A percentile compares a stretch with the other conserved stretches of the same genome.
Conservation (phyloP, 2,888 invertebrate genomes). For the Thyatira batis region DNA sequence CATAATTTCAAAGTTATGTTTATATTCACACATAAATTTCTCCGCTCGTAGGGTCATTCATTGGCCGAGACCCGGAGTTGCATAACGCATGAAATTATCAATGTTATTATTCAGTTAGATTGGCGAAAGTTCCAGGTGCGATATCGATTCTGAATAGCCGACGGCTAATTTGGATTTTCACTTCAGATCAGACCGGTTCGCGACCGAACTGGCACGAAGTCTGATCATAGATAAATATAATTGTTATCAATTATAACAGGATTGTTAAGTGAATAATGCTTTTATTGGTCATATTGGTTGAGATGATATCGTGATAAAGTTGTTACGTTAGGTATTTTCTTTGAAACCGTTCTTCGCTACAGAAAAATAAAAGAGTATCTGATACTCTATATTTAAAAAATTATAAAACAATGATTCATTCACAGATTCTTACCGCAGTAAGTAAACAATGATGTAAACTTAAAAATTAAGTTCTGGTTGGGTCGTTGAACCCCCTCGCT, state of each 20-base stretch:
- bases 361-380: background rate
- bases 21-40: constrained; percentile 33
- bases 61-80: constrained; percentile 72
- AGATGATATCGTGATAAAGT: no score
- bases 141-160: constrained; percentile 31
- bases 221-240: background rate
- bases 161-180: constrained; percentile 62
- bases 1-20: background rate
- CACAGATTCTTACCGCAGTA: background rate
- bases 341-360: no score
- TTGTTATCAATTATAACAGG: background rate
- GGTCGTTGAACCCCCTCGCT: constrained; percentile 1
- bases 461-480: background rate
- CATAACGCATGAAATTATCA: constrained; percentile 42
- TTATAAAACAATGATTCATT: background rate
- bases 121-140: constrained; percentile 67
- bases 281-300: background rate
- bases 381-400: background rate
- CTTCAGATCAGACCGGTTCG: constrained; percentile 55
- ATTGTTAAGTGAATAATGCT: background rate
- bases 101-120: constrained; percentile 35
- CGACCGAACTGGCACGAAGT: background rate
- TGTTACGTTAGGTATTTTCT: background rate
- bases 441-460: constrained; percentile 2
- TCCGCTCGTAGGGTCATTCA: constrained; percentile 43